Evolutionary conservation across 1,140 invertebrate species (phyloP), one percentile per base, ranked within the genome.

Genomic region (Drosophila azteca): DNA sequence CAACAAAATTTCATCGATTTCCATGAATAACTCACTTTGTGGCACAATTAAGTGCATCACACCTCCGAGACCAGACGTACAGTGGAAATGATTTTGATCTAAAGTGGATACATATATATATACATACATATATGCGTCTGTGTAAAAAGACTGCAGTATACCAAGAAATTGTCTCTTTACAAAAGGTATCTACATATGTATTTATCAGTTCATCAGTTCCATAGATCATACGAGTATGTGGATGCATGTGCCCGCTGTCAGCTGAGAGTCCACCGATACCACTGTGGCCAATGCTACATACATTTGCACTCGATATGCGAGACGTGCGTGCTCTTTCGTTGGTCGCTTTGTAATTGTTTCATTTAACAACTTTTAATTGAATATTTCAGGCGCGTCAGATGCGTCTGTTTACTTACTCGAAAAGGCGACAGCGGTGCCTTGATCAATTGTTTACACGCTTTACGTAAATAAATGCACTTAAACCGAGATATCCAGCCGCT

Each of bases 351-450:
- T 85, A 80, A 85, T 85, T 80, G 81, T 85, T 80, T 80, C 77
- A 69, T 77, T 84, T 84, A 80, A 85, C 82, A 75, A 65, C 74
- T 61, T 87, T 84, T 85, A 85, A 85, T 85, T 85, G 81, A 85
- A 85, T 85, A 87, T 87, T 78, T 78, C 82, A 66, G 64, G 11
- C 74, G 45, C 44, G 24, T 24, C 24, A 24, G 35, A 13, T 8
- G 57, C 24, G 67, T 65, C 66, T 74, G 81, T 70, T 80, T 77
- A 63, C 79, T 61, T 61, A 55, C 58, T 80, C 71, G 63, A 48
- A 70, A 60, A 48, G 46, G 51, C 61, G 6, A 61, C 24, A 61
- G 24, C 48, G 20, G 49, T 52, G 54, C 43, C 54, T 54, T 87
- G 74, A 78, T 87, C 72, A 78, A 85, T 85, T 87, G 81, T 82